Evolutionary conservation across 2,797 vertebrate species (phyloP).

Genomic region (Xenopus petersii): DNA sequence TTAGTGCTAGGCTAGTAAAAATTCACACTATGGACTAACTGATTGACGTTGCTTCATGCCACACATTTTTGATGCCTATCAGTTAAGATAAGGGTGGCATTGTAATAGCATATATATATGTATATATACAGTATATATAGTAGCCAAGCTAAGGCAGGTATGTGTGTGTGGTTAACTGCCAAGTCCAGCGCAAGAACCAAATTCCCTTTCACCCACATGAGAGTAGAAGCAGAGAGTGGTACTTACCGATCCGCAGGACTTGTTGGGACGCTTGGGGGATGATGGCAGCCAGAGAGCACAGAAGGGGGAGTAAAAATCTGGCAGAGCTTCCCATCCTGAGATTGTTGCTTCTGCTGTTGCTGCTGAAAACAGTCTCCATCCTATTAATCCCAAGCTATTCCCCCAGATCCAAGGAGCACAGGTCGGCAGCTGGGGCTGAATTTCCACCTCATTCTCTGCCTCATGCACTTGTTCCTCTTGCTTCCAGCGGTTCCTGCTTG

Average conservation of each 20-base stretch:
- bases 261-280: slow-evolving; percentile 77
- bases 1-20: too few relatives aligned
- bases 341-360: slow-evolving; percentile 28
- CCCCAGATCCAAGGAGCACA: slow-evolving; percentile 44
- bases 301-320: slow-evolving; percentile 59
- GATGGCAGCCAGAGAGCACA: slow-evolving; percentile 52
- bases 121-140: too few relatives aligned
- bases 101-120: too few relatives aligned
- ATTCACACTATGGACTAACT: too few relatives aligned
- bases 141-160: too few relatives aligned
- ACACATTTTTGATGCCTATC: too few relatives aligned
- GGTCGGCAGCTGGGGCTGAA: slow-evolving; percentile 34
- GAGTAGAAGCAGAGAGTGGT: not conserved
- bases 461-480: slow-evolving; percentile 5
- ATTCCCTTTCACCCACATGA: too few relatives aligned
- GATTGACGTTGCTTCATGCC: too few relatives aligned
- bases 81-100: too few relatives aligned
- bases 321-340: slow-evolving; percentile 45
- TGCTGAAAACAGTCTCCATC: slow-evolving; percentile 48
- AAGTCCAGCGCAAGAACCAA: too few relatives aligned
- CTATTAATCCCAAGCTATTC: slow-evolving; percentile 51
- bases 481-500: not conserved
- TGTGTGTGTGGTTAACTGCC: too few relatives aligned
- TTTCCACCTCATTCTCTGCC: slow-evolving; percentile 54
- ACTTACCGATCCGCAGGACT: slow-evolving; percentile 94